Percentiles rank a stretch among this genome's conserved stretches.
Conservation (phyloP, 2,113 vertebrate genomes). For the Podiceps cristatus region DNA sequence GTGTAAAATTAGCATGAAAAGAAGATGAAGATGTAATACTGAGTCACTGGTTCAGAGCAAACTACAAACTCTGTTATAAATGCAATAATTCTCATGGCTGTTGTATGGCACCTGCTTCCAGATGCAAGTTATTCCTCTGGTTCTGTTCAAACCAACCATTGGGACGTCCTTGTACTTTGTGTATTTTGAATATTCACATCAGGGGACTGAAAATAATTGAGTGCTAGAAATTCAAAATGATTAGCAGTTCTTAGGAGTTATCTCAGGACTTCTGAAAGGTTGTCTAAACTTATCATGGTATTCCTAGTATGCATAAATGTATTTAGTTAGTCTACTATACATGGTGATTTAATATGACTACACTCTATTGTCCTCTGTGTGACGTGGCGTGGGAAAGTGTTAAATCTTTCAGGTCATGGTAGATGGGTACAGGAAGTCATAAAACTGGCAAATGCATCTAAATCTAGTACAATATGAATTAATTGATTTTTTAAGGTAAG, state of each 20-base stretch:
- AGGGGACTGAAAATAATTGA: background rate
- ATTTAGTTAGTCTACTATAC: background rate
- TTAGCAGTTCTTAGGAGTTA: background rate
- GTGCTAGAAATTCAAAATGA: background rate
- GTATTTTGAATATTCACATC: background rate
- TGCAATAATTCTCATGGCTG: background rate
- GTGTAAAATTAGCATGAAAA: conserved; percentile 7
- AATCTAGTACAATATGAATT: background rate
- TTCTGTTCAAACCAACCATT: background rate
- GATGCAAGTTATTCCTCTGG: background rate
- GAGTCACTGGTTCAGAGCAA: background rate
- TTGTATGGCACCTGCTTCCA: background rate
- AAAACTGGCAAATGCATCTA: background rate
- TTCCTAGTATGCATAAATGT: background rate
- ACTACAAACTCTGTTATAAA: background rate
- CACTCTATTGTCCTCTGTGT: background rate
- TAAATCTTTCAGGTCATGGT: background rate
- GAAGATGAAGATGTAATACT: background rate
- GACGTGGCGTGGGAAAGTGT: background rate
- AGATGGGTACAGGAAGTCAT: background rate
- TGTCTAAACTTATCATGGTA: background rate
- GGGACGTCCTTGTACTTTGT: background rate
- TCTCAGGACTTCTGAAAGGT: background rate
- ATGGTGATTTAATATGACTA: background rate
- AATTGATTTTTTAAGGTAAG: background rate